Percentiles rank a stretch among this genome's conserved stretches.
These are phyloP conservation scores for Antitype chi DNA, from an alignment of 2,888 invertebrate genomes.

Conservation along the genomic window DNA sequence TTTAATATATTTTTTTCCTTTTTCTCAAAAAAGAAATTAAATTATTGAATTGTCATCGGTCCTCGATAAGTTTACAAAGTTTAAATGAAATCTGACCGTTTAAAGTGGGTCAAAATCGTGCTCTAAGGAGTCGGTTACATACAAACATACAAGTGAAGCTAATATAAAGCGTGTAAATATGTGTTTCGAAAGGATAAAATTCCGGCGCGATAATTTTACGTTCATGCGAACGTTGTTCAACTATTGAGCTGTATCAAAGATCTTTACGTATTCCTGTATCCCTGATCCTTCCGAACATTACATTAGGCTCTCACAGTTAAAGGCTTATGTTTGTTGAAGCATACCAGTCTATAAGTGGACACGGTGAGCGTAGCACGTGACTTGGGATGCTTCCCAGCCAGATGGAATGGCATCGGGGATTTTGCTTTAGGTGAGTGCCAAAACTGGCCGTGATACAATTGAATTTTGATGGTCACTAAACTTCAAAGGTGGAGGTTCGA, in stretches of 20 bases:
- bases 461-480: constrained; percentile 18
- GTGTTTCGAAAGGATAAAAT: no score
- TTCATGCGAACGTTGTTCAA: no score
- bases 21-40: no score
- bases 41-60: no score
- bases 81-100: no score
- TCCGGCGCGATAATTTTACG: no score
- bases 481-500: background rate
- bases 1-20: no score
- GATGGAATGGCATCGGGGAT: background rate
- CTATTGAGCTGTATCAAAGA: background rate
- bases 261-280: background rate
- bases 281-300: background rate
- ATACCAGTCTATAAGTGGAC: constrained; percentile 12
- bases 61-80: no score
- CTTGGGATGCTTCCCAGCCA: constrained; percentile 29
- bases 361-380: constrained; percentile 22
- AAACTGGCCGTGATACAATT: constrained; percentile 20
- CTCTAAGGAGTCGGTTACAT: no score
- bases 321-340: constrained; percentile 19
- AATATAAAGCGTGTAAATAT: no score
- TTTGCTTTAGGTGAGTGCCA: constrained; percentile 21
- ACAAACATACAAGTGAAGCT: no score
- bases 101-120: no score
- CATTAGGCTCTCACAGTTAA: constrained; percentile 6